A percentile compares a stretch with the other conserved stretches of the same genome.
phyloP scores from a whole-genome alignment of 2,888 invertebrate genomes.

The Pecten maximus region DNA sequence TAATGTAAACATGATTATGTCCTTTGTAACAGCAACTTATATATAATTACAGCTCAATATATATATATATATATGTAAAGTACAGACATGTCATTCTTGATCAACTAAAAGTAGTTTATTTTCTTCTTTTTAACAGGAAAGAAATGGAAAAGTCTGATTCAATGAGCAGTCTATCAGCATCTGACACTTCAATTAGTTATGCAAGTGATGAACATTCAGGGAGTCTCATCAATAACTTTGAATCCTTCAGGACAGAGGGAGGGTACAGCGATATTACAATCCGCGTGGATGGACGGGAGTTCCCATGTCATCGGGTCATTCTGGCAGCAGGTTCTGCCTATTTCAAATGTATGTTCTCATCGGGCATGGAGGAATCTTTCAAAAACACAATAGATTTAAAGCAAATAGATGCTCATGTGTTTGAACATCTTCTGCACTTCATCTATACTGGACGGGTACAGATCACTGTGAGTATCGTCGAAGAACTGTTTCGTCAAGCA shows the following conservation, averaged over 20 bases:
- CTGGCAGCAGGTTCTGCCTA: slow-evolving; percentile 78
- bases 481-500: slow-evolving; percentile 76
- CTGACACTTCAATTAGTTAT: slow-evolving; percentile 49
- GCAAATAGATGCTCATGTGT: slow-evolving; percentile 73
- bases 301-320: slow-evolving; percentile 76
- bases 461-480: slow-evolving; percentile 68
- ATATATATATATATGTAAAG: too few relatives aligned
- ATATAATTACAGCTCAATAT: too few relatives aligned
- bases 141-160: slow-evolving; percentile 38
- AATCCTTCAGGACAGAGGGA: slow-evolving; percentile 70
- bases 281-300: slow-evolving; percentile 67
- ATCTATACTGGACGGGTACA: slow-evolving; percentile 75
- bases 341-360: slow-evolving; percentile 78
- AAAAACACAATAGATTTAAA: slow-evolving; percentile 73
- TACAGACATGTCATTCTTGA: too few relatives aligned
- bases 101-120: neutral
- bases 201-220: slow-evolving; percentile 73
- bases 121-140: neutral
- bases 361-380: slow-evolving; percentile 78
- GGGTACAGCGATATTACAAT: slow-evolving; percentile 76
- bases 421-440: slow-evolving; percentile 74
- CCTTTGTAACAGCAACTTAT: too few relatives aligned
- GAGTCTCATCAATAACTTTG: slow-evolving; percentile 74
- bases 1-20: too few relatives aligned
- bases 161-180: slow-evolving; percentile 36